Conservation (phyloP, 1,140 invertebrate genomes). For the Pogonomyrmex barbatus region DNA sequence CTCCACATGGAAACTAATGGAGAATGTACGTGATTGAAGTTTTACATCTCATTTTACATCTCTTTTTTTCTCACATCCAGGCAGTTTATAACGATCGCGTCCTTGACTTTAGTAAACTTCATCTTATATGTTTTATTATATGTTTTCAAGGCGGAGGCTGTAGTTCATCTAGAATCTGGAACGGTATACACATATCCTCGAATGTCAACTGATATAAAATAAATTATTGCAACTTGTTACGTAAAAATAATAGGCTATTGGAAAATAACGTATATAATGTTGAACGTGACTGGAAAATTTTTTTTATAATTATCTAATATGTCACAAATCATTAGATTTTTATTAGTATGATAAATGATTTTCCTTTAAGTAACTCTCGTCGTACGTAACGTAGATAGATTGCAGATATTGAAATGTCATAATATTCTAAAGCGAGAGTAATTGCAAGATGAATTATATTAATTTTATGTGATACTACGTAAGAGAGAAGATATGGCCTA, state of each 20-base stretch:
- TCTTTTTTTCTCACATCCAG: slow-evolving; percentile 14
- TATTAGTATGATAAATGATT: neutral
- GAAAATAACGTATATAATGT: slow-evolving; percentile 1
- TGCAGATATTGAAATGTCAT: slow-evolving; percentile 7
- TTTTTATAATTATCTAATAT: neutral
- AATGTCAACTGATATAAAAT: slow-evolving; percentile 21
- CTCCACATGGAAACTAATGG: slow-evolving; percentile 22
- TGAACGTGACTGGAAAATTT: neutral
- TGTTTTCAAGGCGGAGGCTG: slow-evolving; percentile 13
- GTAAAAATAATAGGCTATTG: neutral
- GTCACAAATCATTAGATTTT: slow-evolving; percentile 21
- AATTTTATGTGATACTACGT: slow-evolving; percentile 1
- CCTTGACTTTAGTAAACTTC: slow-evolving; percentile 33
- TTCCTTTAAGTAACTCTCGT: slow-evolving; percentile 17
- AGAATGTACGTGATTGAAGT: slow-evolving; percentile 24
- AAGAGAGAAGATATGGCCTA: slow-evolving; percentile 22
- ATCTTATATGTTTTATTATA: slow-evolving; percentile 3
- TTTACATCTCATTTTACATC: slow-evolving; percentile 8
- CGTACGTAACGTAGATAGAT: neutral
- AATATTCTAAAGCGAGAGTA: neutral
- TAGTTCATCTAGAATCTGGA: slow-evolving; percentile 13
- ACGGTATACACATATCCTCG: neutral
- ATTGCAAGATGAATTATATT: slow-evolving; percentile 8
- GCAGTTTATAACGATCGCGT: slow-evolving; percentile 15
- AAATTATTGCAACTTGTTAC: slow-evolving; percentile 37